Percentiles rank a stretch among this genome's conserved stretches.
Evolutionary conservation across 30 jellyfish, hydroid and myxozoan species (phyloP).

Genomic region (Aurelia aurita complex sp. Pacific): DNA sequence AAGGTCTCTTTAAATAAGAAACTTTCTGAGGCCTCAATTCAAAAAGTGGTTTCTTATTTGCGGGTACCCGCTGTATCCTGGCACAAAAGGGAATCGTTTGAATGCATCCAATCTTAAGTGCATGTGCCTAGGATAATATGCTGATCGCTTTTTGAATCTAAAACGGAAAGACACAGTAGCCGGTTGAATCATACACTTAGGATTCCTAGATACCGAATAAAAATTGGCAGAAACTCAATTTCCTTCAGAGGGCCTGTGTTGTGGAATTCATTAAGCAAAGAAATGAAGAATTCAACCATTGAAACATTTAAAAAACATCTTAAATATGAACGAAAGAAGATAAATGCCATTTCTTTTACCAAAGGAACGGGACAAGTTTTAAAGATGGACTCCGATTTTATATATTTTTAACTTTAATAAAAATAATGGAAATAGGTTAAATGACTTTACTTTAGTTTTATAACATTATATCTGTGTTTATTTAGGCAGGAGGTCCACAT

Average conservation of each 20-base stretch:
- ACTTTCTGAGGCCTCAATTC: too few relatives aligned
- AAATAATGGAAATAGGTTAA: too few relatives aligned
- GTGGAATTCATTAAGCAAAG: constrained; percentile 5
- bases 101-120: too few relatives aligned
- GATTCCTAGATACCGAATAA: neutral
- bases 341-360: neutral
- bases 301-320: constrained; percentile 10
- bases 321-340: too few relatives aligned
- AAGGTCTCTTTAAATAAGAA: too few relatives aligned
- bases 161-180: constrained; percentile 5
- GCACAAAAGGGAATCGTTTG: too few relatives aligned
- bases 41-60: too few relatives aligned
- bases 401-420: neutral
- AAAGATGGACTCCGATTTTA: neutral
- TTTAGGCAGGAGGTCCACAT: too few relatives aligned
- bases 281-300: constrained; percentile 6
- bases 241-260: constrained; percentile 11
- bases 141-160: neutral
- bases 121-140: too few relatives aligned
- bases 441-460: too few relatives aligned
- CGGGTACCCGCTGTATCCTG: too few relatives aligned
- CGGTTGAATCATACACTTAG: neutral
- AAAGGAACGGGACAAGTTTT: neutral
- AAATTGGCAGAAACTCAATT: constrained; percentile 3
- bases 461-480: too few relatives aligned